Evolutionary conservation across 2,888 invertebrate species (phyloP).

Genomic region (Ceriagrion tenellum): DNA sequence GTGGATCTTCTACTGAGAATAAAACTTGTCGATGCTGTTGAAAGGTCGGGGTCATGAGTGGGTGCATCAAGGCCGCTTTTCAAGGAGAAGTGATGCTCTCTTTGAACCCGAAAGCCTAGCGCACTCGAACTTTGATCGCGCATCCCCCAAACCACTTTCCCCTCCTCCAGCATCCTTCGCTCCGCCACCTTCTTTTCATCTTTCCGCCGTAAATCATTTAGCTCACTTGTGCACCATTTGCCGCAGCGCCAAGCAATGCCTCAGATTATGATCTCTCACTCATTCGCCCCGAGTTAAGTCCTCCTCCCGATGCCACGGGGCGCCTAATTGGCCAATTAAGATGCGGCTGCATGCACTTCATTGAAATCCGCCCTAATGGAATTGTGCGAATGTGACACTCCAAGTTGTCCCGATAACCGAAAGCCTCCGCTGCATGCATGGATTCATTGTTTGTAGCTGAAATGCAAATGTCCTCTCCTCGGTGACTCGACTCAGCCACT

Average conservation of each 20-base stretch:
- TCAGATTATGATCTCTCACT: conserved; percentile 19
- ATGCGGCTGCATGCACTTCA: conserved; percentile 19
- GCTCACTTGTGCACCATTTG: neutral
- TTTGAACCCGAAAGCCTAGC: neutral
- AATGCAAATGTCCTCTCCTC: conserved; percentile 12
- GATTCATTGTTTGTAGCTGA: neutral
- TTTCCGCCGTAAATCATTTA: conserved; percentile 5
- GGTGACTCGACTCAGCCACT: neutral
- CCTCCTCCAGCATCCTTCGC: neutral
- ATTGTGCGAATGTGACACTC: conserved; percentile 31
- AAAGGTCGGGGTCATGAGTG: too few relatives aligned
- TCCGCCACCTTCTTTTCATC: neutral
- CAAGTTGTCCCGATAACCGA: neutral
- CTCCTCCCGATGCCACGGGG: neutral
- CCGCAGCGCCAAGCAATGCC: conserved; percentile 24
- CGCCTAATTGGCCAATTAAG: conserved; percentile 15
- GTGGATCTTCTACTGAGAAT: too few relatives aligned
- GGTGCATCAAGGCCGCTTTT: neutral
- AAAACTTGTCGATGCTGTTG: too few relatives aligned
- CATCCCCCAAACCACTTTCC: neutral
- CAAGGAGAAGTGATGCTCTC: neutral
- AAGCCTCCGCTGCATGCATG: neutral
- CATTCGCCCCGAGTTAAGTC: neutral
- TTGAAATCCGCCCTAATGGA: conserved; percentile 3
- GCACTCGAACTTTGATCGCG: neutral